These are phyloP conservation scores for Mormyrus iriodes DNA, from an alignment of 2,113 vertebrate genomes.

Conservation along the genomic window DNA sequence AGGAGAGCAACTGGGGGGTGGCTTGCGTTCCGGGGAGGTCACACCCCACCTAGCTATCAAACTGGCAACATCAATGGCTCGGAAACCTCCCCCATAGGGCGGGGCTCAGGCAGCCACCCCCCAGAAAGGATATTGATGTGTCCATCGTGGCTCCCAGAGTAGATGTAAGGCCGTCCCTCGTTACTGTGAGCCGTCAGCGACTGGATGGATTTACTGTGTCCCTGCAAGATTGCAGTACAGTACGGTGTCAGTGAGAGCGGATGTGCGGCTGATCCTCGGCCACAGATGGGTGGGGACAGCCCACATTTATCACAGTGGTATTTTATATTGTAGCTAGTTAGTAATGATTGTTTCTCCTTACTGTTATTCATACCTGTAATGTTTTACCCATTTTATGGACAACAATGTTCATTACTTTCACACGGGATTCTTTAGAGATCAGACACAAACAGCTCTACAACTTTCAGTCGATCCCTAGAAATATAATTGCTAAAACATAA, in stretches of 20 bases:
- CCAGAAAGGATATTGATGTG: conserved; percentile 94
- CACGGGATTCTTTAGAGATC: too few relatives aligned
- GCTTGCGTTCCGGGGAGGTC: background rate
- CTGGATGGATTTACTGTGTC: conserved; percentile 93
- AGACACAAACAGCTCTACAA: too few relatives aligned
- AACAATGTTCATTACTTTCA: too few relatives aligned
- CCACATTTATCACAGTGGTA: background rate
- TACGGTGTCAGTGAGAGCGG: background rate
- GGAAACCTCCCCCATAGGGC: background rate
- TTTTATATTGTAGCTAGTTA: background rate
- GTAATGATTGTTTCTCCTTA: too few relatives aligned
- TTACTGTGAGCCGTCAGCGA: conserved; percentile 80
- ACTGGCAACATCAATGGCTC: background rate
- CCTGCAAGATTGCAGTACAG: conserved; percentile 55
- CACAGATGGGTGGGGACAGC: background rate
- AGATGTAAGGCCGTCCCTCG: conserved; percentile 74
- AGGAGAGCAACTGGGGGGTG: conserved; percentile 40
- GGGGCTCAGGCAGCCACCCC: background rate
- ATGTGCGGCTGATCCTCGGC: background rate
- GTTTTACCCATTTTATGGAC: too few relatives aligned
- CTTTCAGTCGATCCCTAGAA: background rate
- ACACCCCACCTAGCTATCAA: background rate
- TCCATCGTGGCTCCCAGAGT: conserved; percentile 89
- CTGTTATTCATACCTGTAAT: too few relatives aligned
- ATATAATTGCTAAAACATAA: background rate